Percentiles rank a stretch among this genome's conserved stretches.
These are phyloP conservation scores for Tragelaphus scriptus DNA, from an alignment of 2,113 vertebrate species.

Conservation along the genomic window DNA sequence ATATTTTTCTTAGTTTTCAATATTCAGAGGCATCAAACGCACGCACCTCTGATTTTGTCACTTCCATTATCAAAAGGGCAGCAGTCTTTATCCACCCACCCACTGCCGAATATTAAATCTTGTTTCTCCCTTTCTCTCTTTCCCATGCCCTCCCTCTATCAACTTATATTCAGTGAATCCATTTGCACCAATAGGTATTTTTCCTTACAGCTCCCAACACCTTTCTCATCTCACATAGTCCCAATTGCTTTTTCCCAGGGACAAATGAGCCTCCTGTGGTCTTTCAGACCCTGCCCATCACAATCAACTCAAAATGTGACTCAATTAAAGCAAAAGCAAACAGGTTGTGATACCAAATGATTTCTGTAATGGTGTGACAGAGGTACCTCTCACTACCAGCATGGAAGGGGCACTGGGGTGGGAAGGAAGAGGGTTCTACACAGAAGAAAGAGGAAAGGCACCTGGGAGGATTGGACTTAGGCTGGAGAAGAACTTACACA, in stretches of 20 bases:
- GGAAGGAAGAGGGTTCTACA: accelerated
- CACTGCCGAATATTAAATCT: neutral
- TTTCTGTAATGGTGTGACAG: neutral
- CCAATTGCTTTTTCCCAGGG: neutral
- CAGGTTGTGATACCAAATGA: neutral
- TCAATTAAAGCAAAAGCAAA: neutral
- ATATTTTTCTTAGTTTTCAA: neutral
- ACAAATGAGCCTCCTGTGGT: neutral
- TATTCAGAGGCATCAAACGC: neutral
- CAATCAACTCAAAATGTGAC: neutral
- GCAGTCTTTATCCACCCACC: neutral
- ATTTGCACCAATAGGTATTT: neutral
- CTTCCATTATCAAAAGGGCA: neutral
- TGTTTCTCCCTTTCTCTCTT: neutral
- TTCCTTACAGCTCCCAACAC: neutral
- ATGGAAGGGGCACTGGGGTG: accelerated
- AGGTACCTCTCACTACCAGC: neutral
- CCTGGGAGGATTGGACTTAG: neutral
- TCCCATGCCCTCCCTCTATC: neutral
- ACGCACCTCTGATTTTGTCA: neutral
- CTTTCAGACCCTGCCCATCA: neutral
- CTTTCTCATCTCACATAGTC: neutral
- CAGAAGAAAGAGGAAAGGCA: neutral
- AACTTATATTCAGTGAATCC: neutral
- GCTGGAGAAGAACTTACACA: conserved; percentile 75